phyloP scores from a whole-genome alignment of 53 echinoderm and acorn worm species.

The Glandiceps talaboti region DNA sequence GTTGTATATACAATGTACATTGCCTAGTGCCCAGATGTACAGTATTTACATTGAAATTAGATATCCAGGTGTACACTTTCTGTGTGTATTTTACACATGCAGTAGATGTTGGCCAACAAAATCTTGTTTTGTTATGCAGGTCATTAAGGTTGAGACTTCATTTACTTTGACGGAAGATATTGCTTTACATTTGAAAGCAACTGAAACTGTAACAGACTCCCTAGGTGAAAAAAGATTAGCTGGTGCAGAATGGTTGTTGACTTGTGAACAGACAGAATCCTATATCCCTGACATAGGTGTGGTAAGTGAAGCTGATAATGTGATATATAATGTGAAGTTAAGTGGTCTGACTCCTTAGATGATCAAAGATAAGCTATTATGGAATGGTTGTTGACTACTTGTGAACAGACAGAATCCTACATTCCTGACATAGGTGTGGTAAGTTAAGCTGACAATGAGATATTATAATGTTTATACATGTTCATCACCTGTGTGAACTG shows the following conservation, averaged over 20 bases:
- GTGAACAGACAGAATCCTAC: constrained; percentile 59
- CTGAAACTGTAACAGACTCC: constrained; percentile 57
- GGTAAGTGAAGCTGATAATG: constrained; percentile 27
- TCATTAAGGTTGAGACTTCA: constrained; percentile 35
- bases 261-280: constrained; percentile 49
- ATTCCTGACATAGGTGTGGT: constrained; percentile 94
- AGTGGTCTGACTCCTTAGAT: constrained; percentile 60
- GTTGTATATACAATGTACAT: too few relatives aligned
- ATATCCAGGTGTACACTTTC: not conserved
- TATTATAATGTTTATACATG: too few relatives aligned
- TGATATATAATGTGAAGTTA: not conserved
- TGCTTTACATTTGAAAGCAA: constrained; percentile 58
- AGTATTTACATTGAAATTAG: too few relatives aligned
- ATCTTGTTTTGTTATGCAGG: constrained; percentile 23
- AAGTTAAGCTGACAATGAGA: too few relatives aligned
- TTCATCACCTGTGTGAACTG: too few relatives aligned
- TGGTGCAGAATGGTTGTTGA: constrained; percentile 85
- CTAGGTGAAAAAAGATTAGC: constrained; percentile 39
- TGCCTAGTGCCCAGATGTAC: too few relatives aligned
- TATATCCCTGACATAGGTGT: constrained; percentile 93
- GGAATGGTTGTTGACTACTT: constrained; percentile 80
- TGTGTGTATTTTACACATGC: too few relatives aligned
- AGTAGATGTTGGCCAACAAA: too few relatives aligned
- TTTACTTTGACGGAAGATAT: constrained; percentile 40
- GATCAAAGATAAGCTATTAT: constrained; percentile 46